A percentile compares a stretch with the other conserved stretches of the same genome.
phyloP scores from a whole-genome alignment of 2,797 vertebrate genomes.

The Buceros bicornis region DNA sequence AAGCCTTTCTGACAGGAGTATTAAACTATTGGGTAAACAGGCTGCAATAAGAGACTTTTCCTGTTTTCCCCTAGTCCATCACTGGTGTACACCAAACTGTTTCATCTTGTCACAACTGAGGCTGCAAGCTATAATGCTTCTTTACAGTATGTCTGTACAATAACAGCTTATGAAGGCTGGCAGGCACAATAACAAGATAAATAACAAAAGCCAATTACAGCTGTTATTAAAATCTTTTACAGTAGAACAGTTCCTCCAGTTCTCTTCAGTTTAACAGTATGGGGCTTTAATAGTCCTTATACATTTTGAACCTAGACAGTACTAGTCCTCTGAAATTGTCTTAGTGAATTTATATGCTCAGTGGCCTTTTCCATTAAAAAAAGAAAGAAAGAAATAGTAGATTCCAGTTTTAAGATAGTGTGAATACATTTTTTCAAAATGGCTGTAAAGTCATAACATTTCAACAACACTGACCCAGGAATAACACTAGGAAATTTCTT shows the following conservation, averaged over 20 bases:
- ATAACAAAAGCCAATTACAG: not conserved
- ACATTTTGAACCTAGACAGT: not conserved
- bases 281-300: not conserved
- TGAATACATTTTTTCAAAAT: not conserved
- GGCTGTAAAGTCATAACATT: not conserved
- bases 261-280: not conserved
- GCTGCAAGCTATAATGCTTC: not conserved
- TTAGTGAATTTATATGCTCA: not conserved
- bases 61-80: not conserved
- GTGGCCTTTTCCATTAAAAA: not conserved
- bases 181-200: not conserved
- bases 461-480: not conserved
- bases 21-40: not conserved
- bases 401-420: not conserved
- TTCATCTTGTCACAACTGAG: not conserved
- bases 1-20: not conserved
- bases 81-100: not conserved
- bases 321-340: not conserved
- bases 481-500: not conserved
- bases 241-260: not conserved
- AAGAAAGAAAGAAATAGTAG: too few species aligned
- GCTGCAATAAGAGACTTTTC: not conserved
- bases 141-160: not conserved
- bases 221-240: not conserved
- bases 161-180: not conserved